A percentile compares a stretch with the other conserved stretches of the same genome.
These are phyloP conservation scores for Cheirogaleus major DNA, from an alignment of 2,797 vertebrate species.

Conservation along the genomic window DNA sequence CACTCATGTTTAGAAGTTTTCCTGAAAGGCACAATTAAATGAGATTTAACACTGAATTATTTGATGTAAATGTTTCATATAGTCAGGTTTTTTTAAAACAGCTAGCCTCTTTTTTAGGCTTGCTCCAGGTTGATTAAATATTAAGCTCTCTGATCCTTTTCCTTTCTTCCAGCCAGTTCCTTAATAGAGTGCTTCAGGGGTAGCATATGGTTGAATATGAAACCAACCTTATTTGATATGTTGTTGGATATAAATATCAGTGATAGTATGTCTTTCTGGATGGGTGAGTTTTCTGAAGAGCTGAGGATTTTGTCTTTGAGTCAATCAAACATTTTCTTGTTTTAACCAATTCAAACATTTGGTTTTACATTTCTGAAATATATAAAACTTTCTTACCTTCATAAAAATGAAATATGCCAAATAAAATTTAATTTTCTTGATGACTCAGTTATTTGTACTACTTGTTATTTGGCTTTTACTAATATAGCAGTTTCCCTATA, in stretches of 20 bases:
- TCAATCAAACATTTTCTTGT: background rate
- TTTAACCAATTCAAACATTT: constrained; percentile 44
- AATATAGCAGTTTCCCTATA: constrained; percentile 14
- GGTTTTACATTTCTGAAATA: constrained; percentile 47
- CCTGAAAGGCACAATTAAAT: constrained; percentile 21
- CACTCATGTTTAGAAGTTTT: constrained; percentile 13
- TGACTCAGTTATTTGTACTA: constrained; percentile 58
- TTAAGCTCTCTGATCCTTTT: constrained; percentile 28
- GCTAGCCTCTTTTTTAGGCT: constrained; percentile 2
- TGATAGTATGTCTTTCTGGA: constrained; percentile 17
- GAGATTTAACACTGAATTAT: constrained; percentile 13
- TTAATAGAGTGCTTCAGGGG: background rate
- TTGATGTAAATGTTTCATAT: background rate
- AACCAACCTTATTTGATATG: constrained; percentile 24
- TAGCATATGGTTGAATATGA: constrained; percentile 28
- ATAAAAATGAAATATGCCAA: constrained; percentile 57
- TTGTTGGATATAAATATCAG: constrained; percentile 35
- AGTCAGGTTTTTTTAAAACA: background rate
- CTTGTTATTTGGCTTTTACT: constrained; percentile 49
- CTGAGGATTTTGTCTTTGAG: background rate
- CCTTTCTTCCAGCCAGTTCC: background rate
- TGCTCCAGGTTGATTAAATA: constrained; percentile 48
- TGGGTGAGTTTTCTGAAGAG: constrained; percentile 33
- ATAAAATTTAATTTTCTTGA: constrained; percentile 61
- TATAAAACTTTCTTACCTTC: constrained; percentile 37